Conservation (phyloP, 2,888 invertebrate species). For the Drosophila borborema region DNA sequence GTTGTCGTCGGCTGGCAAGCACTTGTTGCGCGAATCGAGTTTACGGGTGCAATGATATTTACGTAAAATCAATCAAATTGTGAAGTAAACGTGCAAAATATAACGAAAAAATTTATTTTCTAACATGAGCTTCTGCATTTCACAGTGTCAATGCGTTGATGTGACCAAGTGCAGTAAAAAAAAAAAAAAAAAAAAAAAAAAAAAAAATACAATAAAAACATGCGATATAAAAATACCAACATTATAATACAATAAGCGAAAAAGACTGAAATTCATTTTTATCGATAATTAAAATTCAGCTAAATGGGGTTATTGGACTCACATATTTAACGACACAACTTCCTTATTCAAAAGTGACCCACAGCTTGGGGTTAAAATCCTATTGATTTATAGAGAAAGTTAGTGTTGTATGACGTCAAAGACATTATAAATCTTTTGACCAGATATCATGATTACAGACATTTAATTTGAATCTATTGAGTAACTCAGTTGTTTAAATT, state of each 20-base stretch:
- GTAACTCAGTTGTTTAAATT: background rate
- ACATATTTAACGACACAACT: background rate
- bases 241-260: background rate
- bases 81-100: constrained; percentile 20
- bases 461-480: background rate
- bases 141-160: constrained; percentile 31
- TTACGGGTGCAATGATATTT: background rate
- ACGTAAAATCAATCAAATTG: constrained; percentile 30
- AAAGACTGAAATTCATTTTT: background rate
- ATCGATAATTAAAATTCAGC: background rate
- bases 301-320: constrained; percentile 7
- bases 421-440: background rate
- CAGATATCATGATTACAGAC: background rate
- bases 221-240: constrained; percentile 4
- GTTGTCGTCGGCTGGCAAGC: background rate
- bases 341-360: constrained; percentile 2
- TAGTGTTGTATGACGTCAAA: background rate
- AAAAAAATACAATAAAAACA: too few relatives aligned
- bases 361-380: background rate
- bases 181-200: background rate
- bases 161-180: constrained; percentile 26
- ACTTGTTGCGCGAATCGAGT: constrained; percentile 12
- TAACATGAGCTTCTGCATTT: constrained; percentile 45
- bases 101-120: constrained; percentile 24
- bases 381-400: constrained; percentile 7